phyloP scores from a whole-genome alignment of 2,888 invertebrate genomes.

The Platerodrilus igneus region DNA sequence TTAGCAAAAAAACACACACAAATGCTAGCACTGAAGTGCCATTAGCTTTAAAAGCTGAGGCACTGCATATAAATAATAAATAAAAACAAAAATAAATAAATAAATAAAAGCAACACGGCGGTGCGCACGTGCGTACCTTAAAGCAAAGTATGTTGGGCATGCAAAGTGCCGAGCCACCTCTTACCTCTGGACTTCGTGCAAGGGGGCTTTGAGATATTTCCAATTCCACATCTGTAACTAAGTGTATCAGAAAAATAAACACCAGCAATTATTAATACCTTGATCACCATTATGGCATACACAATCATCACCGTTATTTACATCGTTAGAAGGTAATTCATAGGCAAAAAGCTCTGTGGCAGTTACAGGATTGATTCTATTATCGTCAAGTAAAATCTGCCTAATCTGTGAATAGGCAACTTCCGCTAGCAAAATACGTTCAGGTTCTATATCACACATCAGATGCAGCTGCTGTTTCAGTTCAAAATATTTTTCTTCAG shows the following conservation, averaged over 20 bases:
- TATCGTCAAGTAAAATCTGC: slow-evolving; percentile 53
- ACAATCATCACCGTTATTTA: slow-evolving; percentile 31
- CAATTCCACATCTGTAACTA: slow-evolving; percentile 39
- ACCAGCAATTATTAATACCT: slow-evolving; percentile 12
- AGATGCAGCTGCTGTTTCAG: slow-evolving; percentile 67
- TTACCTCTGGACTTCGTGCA: slow-evolving; percentile 57
- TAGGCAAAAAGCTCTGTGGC: slow-evolving; percentile 63
- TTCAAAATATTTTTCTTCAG: slow-evolving; percentile 74
- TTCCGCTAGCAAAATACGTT: slow-evolving; percentile 68
- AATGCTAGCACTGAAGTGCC: slow-evolving; percentile 13
- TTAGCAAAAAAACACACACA: slow-evolving; percentile 10
- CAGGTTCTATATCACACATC: slow-evolving; percentile 57
- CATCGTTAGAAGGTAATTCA: slow-evolving; percentile 55
- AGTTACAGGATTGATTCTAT: slow-evolving; percentile 50
- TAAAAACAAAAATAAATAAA: too few relatives aligned
- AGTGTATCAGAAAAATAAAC: slow-evolving; percentile 16
- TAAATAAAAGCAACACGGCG: slow-evolving; percentile 8
- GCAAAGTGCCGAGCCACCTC: slow-evolving; percentile 73
- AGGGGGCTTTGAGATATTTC: slow-evolving; percentile 40
- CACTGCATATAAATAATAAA: too few relatives aligned
- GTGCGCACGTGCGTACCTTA: slow-evolving; percentile 65
- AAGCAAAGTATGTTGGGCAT: slow-evolving; percentile 83
- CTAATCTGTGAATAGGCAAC: slow-evolving; percentile 66
- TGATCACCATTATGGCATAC: slow-evolving; percentile 27
- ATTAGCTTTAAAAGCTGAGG: too few relatives aligned